A percentile compares a stretch with the other conserved stretches of the same genome.
phyloP scores from a whole-genome alignment of 1,140 invertebrate genomes.

The Eulimnadia texana region DNA sequence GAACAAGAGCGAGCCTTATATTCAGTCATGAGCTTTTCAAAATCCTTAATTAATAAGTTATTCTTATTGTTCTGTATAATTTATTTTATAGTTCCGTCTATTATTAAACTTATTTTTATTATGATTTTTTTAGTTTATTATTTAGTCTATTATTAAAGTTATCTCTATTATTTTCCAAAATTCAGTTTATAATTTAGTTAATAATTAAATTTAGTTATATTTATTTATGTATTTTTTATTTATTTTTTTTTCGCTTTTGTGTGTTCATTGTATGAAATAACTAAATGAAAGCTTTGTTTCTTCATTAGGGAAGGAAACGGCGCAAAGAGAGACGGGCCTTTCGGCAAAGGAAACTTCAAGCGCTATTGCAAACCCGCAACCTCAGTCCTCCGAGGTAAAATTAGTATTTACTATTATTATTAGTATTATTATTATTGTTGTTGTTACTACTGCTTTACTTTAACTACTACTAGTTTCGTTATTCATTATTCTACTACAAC shows the following conservation, averaged over 20 bases:
- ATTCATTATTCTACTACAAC: no score
- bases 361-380: slow-evolving; percentile 23
- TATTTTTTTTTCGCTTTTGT: slow-evolving; percentile 11
- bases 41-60: neutral
- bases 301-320: slow-evolving; percentile 26
- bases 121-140: no score
- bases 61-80: neutral
- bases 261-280: no score
- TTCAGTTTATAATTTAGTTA: no score
- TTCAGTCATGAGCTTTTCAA: slow-evolving; percentile 17
- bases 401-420: neutral
- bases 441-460: no score
- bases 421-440: slow-evolving; percentile 19
- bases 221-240: slow-evolving; percentile 1
- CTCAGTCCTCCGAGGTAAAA: slow-evolving; percentile 31
- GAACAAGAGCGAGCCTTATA: slow-evolving; percentile 77
- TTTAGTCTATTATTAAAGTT: no score
- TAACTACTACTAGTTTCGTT: no score
- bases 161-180: no score
- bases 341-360: slow-evolving; percentile 30
- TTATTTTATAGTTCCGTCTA: slow-evolving; percentile 7
- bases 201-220: no score
- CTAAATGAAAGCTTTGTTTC: no score
- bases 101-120: slow-evolving; percentile 1
- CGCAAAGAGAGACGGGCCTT: slow-evolving; percentile 33